These are phyloP conservation scores for Cheirogaleus medius DNA, from an alignment of 2,113 vertebrate genomes.

Conservation along the genomic window DNA sequence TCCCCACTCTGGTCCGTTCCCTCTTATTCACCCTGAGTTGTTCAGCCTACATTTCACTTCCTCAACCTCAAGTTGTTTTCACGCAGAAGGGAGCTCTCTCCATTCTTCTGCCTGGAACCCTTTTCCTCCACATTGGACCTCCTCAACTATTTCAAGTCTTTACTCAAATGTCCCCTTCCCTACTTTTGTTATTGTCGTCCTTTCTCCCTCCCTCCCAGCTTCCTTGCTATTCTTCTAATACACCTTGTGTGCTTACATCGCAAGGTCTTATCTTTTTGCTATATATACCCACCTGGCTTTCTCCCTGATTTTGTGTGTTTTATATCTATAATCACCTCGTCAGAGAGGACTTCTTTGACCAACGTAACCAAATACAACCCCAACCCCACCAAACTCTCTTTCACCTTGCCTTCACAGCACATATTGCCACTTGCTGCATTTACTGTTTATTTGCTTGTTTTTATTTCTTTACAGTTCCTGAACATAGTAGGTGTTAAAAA, in stretches of 20 bases:
- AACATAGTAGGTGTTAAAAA: neutral
- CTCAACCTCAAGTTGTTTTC: neutral
- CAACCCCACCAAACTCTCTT: neutral
- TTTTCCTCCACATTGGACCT: no score
- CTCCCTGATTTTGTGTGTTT: neutral
- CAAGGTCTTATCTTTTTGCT: neutral
- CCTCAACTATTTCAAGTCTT: neutral
- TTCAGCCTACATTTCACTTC: neutral
- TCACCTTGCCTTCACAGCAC: neutral
- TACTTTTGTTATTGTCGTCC: neutral
- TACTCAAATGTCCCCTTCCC: neutral
- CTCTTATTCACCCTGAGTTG: no score
- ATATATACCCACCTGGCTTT: rapidly evolving
- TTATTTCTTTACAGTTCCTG: neutral
- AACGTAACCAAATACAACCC: neutral
- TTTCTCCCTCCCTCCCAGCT: neutral
- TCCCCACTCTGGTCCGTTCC: neutral
- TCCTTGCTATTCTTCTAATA: neutral
- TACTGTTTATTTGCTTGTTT: neutral
- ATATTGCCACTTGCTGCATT: neutral
- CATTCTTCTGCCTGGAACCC: neutral
- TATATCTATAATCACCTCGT: neutral
- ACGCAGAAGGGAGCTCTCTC: neutral
- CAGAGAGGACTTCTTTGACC: neutral
- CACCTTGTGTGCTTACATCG: rapidly evolving